Conservation (phyloP, 2,888 invertebrate genomes). For the Synanthedon andrenaeformis region DNA sequence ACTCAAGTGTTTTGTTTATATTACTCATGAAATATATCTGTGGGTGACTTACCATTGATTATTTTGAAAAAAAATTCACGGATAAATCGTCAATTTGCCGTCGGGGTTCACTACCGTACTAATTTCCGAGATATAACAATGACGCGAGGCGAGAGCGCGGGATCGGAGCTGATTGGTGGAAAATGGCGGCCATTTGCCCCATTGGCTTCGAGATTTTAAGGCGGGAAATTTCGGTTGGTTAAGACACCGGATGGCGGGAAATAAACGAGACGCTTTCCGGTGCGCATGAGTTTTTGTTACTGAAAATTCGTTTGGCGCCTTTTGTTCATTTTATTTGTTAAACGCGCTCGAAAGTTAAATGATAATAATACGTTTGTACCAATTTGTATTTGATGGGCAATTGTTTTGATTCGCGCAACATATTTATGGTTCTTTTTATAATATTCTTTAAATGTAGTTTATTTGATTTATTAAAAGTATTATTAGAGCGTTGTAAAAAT, state of each 20-base stretch:
- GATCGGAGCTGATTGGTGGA: conserved; percentile 54
- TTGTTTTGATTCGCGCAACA: no score
- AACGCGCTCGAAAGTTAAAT: not conserved
- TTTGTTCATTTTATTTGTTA: conserved; percentile 12
- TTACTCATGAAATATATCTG: no score
- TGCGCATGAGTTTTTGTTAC: conserved; percentile 47
- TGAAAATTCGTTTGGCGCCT: conserved; percentile 62
- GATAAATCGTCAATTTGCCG: conserved; percentile 62
- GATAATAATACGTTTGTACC: not conserved
- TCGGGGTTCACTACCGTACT: conserved; percentile 67
- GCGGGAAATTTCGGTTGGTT: conserved; percentile 70
- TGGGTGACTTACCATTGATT: conserved; percentile 36
- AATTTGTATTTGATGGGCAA: no score
- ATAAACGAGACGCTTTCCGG: conserved; percentile 56
- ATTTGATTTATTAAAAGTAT: no score
- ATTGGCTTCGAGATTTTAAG: conserved; percentile 53
- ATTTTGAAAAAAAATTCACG: conserved; percentile 40
- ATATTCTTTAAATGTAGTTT: no score
- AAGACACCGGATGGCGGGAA: conserved; percentile 65
- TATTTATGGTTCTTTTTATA: no score
- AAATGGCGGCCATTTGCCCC: conserved; percentile 58
- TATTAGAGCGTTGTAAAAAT: no score
- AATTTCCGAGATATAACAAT: conserved; percentile 68
- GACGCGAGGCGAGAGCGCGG: conserved; percentile 69
- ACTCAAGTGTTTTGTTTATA: no score